Percentiles rank a stretch among this genome's conserved stretches.
phyloP scores from a whole-genome alignment of 2,888 invertebrate species.

The Syritta pipiens region DNA sequence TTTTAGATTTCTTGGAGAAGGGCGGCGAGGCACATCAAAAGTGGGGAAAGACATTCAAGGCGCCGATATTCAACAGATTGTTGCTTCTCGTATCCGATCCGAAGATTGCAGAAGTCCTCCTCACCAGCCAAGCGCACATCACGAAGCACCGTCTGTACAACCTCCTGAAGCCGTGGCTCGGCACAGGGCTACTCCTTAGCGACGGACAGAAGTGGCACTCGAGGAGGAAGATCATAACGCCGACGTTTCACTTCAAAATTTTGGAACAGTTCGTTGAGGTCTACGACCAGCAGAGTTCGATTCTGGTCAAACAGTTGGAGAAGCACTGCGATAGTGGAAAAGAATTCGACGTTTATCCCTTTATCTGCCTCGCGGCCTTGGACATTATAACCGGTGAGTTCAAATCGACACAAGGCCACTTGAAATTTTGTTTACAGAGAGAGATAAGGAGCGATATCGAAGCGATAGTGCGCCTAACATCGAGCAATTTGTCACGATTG shows the following conservation, averaged over 20 bases:
- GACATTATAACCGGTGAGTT: constrained; percentile 80
- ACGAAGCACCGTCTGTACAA: constrained; percentile 74
- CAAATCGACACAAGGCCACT: background rate
- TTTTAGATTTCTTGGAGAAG: background rate
- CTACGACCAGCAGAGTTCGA: constrained; percentile 83
- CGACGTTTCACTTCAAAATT: constrained; percentile 89
- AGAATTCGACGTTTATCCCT: constrained; percentile 82
- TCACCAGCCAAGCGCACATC: constrained; percentile 40
- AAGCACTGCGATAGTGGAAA: constrained; percentile 76
- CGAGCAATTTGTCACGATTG: constrained; percentile 75
- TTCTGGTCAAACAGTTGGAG: constrained; percentile 82
- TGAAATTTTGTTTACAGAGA: background rate
- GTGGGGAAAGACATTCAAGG: too few species aligned
- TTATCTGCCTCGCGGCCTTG: constrained; percentile 82
- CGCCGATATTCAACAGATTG: too few species aligned
- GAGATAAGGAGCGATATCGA: background rate
- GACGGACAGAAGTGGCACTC: constrained; percentile 82
- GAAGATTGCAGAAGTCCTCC: too few species aligned
- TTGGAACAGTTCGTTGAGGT: constrained; percentile 86
- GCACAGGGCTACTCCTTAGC: constrained; percentile 75
- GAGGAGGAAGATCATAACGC: constrained; percentile 86
- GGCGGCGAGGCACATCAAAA: too few species aligned
- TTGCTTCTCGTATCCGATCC: too few species aligned
- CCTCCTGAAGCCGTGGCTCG: constrained; percentile 75
- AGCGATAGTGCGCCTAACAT: background rate